Base-by-base conservation (phyloP, 2,113 vertebrate genomes). In the Leptocoma aspasia region DNA sequence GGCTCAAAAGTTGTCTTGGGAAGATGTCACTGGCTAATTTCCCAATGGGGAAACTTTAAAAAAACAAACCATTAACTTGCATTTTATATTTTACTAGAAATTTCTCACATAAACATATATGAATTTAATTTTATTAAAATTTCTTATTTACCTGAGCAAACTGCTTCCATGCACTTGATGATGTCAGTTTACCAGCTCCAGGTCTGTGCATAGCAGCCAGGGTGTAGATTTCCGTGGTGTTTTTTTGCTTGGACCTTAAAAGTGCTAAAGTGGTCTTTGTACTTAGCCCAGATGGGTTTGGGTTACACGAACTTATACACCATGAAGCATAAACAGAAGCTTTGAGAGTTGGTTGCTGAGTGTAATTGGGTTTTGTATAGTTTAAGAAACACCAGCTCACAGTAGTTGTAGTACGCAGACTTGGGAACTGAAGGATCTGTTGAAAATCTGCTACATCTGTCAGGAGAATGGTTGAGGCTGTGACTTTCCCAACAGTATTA, bases 321-420 rank as follows among this genome's bases (percentile, higher is more conserved):
- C 99, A 99, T 12, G 99, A 99, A 90, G 98, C 98, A 98, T 99
- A 99, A 96, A 99, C 98, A 5, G 99, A 99, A 94, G 98, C 98
- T 56, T 98, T 98, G 78, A 98, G 95, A 52, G 98, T 98, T 49
- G 98, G 97, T 82, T 98, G 98, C 76, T 98, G 98, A 90, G 97
- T 81, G 50, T 98, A 98, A 98, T 97, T 99, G 84, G 99, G 99
- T 97, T 99, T 99, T 22, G 99, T 99, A 97, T 99, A 99, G 98
- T 99, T 99, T 92, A 99, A 98, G 97, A 99, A 99, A 98, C 99
- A 99, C 99, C 99, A 99, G 98, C 99, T 99, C 93, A 99, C 99
- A 90, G 98, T 98, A 89, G 99, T 99, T 16, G 98, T 98, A 30
- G 99, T 99, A 88, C 99, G 98, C 76, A 99, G 98, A 97, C 99